Evolutionary conservation across 2,888 invertebrate species (phyloP), one percentile per base, ranked within the genome.

Genomic region (Limnephilus auricula): DNA sequence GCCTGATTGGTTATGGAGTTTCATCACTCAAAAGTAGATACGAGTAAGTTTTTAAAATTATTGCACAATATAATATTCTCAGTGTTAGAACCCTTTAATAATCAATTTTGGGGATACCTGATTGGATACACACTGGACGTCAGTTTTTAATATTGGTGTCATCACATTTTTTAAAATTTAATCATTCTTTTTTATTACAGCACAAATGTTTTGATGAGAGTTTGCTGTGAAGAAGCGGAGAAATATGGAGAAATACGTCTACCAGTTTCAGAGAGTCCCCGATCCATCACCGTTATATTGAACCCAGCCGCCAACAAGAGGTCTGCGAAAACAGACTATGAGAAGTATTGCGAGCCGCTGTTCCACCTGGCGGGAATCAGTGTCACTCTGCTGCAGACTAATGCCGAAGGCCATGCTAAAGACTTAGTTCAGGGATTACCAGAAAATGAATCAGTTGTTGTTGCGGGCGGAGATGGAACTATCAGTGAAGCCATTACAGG

Each of bases 391-490:
- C 94, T 98, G 34, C 97, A 98, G 95, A 99, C 99, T 0, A 98
- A 98, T 94, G 97, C 98, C 80, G 98, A 98, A 94, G 98, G 98
- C 0, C 98, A 99, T 95, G 99, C 99, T 0, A 97, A 98, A 94
- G 97, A 97, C 92, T 96, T 98, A 93, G 97, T 98, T 92, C 97
- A 98, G 94, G 97, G 97, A 92, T 95, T 99, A 93, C 96, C 96
- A 79, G 97, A 97, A 12, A 98, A 98, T 0, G 98, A 99, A 95
- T 98, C 98, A 79, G 97, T 99, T 91, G 96, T 99, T 89, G 97
- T 99, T 0, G 99, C 99, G 89, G 99, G 99, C 4, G 99, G 99
- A 3, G 99, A 99, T 96, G 99, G 99, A 0, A 99, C 99, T 0
- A 94, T 99, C 0, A 97, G 98, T 0, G 99, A 99, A 96, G 98